phyloP scores from a whole-genome alignment of 1,140 invertebrate species.

The Drosophila ananassae region DNA sequence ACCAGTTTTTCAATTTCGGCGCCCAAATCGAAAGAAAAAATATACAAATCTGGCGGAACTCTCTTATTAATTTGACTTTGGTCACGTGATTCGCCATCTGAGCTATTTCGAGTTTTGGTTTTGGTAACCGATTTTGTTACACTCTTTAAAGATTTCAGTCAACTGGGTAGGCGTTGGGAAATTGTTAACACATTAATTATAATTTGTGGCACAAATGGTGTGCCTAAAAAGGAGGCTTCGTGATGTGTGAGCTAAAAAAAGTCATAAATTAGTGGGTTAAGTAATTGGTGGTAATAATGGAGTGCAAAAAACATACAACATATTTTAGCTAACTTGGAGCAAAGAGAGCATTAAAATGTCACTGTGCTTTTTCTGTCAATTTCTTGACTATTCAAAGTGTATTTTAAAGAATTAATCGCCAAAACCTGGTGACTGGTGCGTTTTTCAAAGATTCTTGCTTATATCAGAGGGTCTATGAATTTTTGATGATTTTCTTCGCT shows the following conservation, averaged over 20 bases:
- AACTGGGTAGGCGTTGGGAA: not conserved
- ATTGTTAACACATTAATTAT: constrained; percentile 2
- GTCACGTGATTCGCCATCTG: constrained; percentile 37
- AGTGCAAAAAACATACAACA: not conserved
- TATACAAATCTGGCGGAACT: constrained; percentile 6
- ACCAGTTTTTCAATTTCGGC: constrained; percentile 36
- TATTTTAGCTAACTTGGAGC: not conserved
- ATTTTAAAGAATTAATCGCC: no score
- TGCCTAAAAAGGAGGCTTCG: not conserved
- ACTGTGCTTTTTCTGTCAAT: no score
- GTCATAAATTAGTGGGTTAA: not conserved
- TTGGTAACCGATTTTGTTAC: constrained; percentile 1
- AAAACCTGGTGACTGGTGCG: no score
- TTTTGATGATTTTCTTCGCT: constrained; percentile 11
- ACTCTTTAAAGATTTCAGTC: not conserved
- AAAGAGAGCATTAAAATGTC: no score
- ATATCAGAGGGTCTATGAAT: not conserved
- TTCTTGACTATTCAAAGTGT: no score
- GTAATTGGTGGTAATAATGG: not conserved
- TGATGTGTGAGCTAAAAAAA: not conserved
- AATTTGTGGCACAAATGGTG: not conserved
- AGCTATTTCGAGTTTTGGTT: not conserved
- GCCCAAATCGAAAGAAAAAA: constrained; percentile 8
- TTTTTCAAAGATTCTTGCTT: not conserved
- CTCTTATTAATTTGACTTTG: constrained; percentile 18